Conservation (phyloP, 2,888 invertebrate genomes). For the Chironomus tentans region DNA sequence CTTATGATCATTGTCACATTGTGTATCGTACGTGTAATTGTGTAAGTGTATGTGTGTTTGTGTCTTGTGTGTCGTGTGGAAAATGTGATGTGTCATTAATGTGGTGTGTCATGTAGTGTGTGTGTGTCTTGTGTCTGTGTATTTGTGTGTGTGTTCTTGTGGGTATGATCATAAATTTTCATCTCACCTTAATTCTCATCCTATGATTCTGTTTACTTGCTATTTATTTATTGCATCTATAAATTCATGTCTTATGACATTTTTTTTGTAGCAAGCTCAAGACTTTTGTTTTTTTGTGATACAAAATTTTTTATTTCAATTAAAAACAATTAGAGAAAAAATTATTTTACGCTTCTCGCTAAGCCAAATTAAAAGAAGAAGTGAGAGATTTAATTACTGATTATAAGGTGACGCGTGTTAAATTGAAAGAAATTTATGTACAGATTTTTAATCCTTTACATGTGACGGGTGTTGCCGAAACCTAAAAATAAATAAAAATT, state of each 20-base stretch:
- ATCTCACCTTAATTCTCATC: neutral
- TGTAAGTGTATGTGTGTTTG: neutral
- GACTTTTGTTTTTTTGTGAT: too few species aligned
- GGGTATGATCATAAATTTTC: neutral
- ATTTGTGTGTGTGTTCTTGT: too few species aligned
- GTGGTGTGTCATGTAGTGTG: neutral
- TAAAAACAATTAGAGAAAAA: neutral
- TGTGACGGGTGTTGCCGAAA: conserved; percentile 88
- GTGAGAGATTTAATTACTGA: conserved; percentile 14
- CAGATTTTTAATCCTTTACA: conserved; percentile 49
- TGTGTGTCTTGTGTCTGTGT: neutral
- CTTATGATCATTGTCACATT: neutral
- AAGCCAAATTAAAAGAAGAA: neutral
- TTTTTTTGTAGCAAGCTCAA: neutral
- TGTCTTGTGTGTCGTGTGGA: neutral
- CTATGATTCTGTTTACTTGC: neutral
- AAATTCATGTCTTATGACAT: too few species aligned
- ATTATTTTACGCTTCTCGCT: neutral
- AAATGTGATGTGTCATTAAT: neutral
- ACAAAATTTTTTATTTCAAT: neutral
- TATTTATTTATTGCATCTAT: too few species aligned
- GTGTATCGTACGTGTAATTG: too few species aligned
- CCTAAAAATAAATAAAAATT: neutral
- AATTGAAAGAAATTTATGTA: conserved; percentile 2
- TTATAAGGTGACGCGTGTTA: neutral